Evolutionary conservation across 2,797 vertebrate genomes (phyloP), one percentile per base, ranked within the genome.

Genomic region (Notoglanidium macrostoma): DNA sequence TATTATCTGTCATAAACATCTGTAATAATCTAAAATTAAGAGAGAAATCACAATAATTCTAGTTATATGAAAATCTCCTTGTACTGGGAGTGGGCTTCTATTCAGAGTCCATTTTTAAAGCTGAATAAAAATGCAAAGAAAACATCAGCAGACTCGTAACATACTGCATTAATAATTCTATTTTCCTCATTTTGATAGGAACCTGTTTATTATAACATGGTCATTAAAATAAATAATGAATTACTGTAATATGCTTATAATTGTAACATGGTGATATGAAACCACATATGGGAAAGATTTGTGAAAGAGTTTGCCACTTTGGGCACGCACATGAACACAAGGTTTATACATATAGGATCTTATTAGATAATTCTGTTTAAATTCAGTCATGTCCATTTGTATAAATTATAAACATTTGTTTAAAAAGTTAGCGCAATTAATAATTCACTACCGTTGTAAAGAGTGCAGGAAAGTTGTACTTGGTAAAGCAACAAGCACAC

Each of bases 341-440:
- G 12, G n/a, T 19, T 55, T 65, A 65, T 94, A 92, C 91, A 93
- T 89, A 91, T 90, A 32, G 91, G 94, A 91, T 96, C 93, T 88
- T 90, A 94, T 95, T 96, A 95, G 94, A 93, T 93, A 94, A 96
- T 95, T 96, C 93, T 94, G 90, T 96, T 94, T 96, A 94, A 95
- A 97, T 96, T 95, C 94, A 92, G 92, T 40, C 29, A 21, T 14
- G 29, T 79, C 19, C 9, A 23, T 35, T 5, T 91, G 92, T 91
- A 94, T 91, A 17, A 59, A 19, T 59, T 79, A 84, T 90, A 94
- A 92, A 90, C 88, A 90, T 95, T 95, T 91, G 85, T 92, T 87
- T 92, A 95, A 95, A 95, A 97, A 96, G 44, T 73, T 23, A 49
- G 7, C 11, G 51, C 54, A 44, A 4, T 61, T 14, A 19, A 55